These are phyloP conservation scores for Steinernema hermaphroditum DNA, from an alignment of 2,888 invertebrate species.

Conservation along the genomic window DNA sequence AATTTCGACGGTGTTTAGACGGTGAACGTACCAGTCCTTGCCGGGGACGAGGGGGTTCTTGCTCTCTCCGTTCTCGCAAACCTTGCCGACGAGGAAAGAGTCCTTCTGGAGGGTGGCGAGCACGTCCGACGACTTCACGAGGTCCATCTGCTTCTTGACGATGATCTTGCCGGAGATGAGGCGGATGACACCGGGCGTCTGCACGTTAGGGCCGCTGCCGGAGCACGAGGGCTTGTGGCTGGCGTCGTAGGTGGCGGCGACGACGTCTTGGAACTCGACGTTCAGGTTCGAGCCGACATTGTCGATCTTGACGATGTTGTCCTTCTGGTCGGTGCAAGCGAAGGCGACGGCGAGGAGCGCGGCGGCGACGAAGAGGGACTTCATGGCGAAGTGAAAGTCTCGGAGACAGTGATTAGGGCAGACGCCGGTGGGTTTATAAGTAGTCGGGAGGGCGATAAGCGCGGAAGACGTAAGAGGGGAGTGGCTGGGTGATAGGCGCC, in stretches of 20 bases:
- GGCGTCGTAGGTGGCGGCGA: conserved; percentile 37
- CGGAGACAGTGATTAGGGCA: neutral
- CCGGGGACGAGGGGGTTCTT: conserved; percentile 42
- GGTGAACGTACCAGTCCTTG: conserved; percentile 37
- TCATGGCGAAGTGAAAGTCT: neutral
- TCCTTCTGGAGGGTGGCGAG: conserved; percentile 36
- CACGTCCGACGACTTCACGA: conserved; percentile 26
- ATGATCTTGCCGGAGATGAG: conserved; percentile 37
- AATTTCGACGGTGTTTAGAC: neutral
- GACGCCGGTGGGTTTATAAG: neutral
- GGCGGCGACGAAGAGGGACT: conserved; percentile 8
- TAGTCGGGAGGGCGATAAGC: neutral
- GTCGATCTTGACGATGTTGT: conserved; percentile 36
- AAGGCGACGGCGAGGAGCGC: conserved; percentile 29
- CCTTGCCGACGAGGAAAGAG: conserved; percentile 36
- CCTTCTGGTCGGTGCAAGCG: conserved; percentile 33
- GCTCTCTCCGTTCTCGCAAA: conserved; percentile 42
- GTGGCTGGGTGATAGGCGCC: neutral
- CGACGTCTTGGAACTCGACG: conserved; percentile 31
- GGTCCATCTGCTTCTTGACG: conserved; percentile 34
- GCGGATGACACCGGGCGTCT: conserved; percentile 39
- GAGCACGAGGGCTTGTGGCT: conserved; percentile 36
- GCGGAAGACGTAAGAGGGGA: conserved; percentile 1
- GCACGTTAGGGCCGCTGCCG: conserved; percentile 34
- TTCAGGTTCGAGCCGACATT: conserved; percentile 11